Evolutionary conservation across 2,113 vertebrate species (phyloP).

Genomic region (Petroica traversi): DNA sequence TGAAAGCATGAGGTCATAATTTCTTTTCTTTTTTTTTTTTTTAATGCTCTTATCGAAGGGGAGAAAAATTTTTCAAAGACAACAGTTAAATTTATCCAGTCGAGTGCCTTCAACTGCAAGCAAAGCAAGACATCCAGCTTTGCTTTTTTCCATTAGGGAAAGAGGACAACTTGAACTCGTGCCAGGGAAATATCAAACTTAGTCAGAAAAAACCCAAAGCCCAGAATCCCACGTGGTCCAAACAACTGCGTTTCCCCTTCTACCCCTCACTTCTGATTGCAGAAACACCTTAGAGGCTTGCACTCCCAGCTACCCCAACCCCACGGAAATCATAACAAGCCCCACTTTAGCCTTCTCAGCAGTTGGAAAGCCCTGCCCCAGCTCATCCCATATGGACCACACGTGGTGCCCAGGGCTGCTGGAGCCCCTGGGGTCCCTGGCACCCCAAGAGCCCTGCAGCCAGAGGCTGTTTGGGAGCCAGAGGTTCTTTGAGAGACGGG

Average conservation of each 20-base stretch:
- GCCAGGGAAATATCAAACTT: not conserved
- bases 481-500: accelerated
- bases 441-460: not conserved
- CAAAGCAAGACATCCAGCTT: not conserved
- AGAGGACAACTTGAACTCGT: not conserved
- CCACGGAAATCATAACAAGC: not conserved
- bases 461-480: not conserved
- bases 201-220: not conserved
- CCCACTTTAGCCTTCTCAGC: not conserved
- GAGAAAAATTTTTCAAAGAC: not conserved
- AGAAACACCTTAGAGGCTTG: not conserved
- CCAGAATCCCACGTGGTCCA: not conserved
- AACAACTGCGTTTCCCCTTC: not conserved
- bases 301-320: not conserved
- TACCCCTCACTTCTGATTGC: not conserved
- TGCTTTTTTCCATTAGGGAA: not conserved
- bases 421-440: accelerated
- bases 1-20: not conserved
- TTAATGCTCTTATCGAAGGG: not conserved
- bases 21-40: not conserved
- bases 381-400: not conserved
- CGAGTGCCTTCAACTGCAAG: not conserved
- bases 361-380: not conserved
- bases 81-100: not conserved
- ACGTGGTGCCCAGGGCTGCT: accelerated